phyloP scores from a whole-genome alignment of 2,113 vertebrate genomes.

The Anolis sagrei region DNA sequence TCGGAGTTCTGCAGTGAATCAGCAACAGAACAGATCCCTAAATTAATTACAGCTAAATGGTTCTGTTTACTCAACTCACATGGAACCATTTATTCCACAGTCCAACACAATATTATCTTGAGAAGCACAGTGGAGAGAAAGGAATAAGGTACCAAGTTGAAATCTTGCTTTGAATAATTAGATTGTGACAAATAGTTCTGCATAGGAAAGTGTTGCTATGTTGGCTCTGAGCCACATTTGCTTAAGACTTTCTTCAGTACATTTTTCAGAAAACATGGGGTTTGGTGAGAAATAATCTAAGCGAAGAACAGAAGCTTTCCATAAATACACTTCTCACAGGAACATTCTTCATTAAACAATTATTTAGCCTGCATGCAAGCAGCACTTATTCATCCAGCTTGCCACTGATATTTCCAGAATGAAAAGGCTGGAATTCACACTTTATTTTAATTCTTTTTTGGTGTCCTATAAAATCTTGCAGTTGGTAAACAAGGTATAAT shows the following conservation, averaged over 20 bases:
- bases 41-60: conserved; percentile 72
- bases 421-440: conserved; percentile 2
- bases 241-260: conserved; percentile 15
- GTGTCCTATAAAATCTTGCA: neutral
- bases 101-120: conserved; percentile 12
- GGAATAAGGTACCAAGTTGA: neutral
- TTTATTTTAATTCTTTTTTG: conserved; percentile 20
- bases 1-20: conserved; percentile 66
- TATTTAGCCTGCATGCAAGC: conserved; percentile 44
- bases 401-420: neutral
- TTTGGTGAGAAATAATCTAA: conserved; percentile 17
- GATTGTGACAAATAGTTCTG: conserved; percentile 46
- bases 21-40: conserved; percentile 65
- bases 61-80: conserved; percentile 55
- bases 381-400: conserved; percentile 34
- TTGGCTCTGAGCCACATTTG: conserved; percentile 11
- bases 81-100: conserved; percentile 26
- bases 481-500: neutral
- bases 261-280: conserved; percentile 25
- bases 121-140: conserved; percentile 4
- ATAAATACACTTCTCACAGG: conserved; percentile 40
- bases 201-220: conserved; percentile 19
- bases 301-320: conserved; percentile 27
- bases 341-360: conserved; percentile 52
- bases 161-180: conserved; percentile 41